phyloP scores from a whole-genome alignment of 2,113 vertebrate species.

The Chionodraco myersi region DNA sequence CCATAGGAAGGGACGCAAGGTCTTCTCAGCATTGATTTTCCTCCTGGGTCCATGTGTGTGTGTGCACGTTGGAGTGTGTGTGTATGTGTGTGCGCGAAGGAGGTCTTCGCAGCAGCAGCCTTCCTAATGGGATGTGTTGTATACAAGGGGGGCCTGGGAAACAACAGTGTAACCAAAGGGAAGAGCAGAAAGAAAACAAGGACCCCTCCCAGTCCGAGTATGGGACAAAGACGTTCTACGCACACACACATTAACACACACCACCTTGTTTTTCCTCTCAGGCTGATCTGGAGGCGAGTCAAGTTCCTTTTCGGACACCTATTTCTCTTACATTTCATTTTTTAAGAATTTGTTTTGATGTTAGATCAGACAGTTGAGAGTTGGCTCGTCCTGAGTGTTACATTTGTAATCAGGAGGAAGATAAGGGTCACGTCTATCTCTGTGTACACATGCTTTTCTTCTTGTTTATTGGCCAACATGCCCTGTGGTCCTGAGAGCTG shows the following conservation, averaged over 20 bases:
- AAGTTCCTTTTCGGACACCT: constrained; percentile 55
- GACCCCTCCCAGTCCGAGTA: constrained; percentile 76
- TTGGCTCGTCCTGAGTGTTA: neutral
- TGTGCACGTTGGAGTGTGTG: constrained; percentile 12
- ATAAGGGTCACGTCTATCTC: constrained; percentile 36
- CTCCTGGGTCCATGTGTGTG: constrained; percentile 50
- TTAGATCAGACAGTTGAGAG: constrained; percentile 30
- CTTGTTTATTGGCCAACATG: constrained; percentile 62
- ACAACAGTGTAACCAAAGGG: constrained; percentile 80
- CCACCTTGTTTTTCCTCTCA: constrained; percentile 37
- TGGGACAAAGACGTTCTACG: constrained; percentile 67
- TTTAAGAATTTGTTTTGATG: constrained; percentile 59
- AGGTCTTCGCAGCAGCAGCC: constrained; percentile 45
- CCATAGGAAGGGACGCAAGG: constrained; percentile 79
- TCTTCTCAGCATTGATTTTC: constrained; percentile 80
- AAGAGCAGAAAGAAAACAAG: constrained; percentile 79
- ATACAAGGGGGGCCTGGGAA: constrained; percentile 64
- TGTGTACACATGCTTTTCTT: constrained; percentile 58
- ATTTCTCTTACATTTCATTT: constrained; percentile 37
- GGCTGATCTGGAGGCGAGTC: constrained; percentile 44
- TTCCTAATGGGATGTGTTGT: constrained; percentile 78
- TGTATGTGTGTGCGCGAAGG: constrained; percentile 24
- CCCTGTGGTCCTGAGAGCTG: constrained; percentile 32
- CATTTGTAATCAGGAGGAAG: constrained; percentile 25
- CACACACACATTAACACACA: constrained; percentile 51